These are phyloP conservation scores for Chloropsis cyanopogon DNA, from an alignment of 2,113 vertebrate genomes.

Conservation along the genomic window DNA sequence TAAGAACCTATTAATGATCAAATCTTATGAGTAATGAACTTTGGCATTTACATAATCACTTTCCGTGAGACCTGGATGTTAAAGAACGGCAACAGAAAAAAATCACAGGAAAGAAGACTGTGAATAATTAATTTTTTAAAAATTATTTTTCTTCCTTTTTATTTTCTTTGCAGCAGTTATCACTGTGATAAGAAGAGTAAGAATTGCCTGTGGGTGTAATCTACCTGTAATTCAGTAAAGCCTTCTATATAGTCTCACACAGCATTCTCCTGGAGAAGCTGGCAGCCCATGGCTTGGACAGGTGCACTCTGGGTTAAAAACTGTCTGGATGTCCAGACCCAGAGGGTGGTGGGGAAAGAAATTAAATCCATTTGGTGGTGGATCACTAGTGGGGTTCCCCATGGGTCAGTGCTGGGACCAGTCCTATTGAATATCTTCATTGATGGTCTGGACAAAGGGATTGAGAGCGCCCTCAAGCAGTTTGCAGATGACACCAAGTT, in stretches of 20 bases:
- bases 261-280: neutral
- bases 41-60: neutral
- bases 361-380: neutral
- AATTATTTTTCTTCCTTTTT: neutral
- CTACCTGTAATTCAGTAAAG: neutral
- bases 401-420: fast-evolving
- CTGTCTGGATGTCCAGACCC: too few species aligned
- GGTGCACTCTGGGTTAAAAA: neutral
- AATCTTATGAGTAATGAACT: neutral
- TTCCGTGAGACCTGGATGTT: neutral
- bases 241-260: neutral
- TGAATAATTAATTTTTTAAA: neutral
- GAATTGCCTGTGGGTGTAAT: neutral
- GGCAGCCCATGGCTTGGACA: neutral
- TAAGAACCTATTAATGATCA: neutral
- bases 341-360: neutral
- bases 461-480: neutral
- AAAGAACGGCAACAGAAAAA: neutral
- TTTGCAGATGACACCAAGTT: neutral
- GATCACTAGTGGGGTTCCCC: neutral
- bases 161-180: neutral
- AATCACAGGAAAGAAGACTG: neutral
- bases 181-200: neutral
- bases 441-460: neutral
- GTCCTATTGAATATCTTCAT: neutral